Conservation (phyloP, 2,888 invertebrate genomes). For the Cephus rjabovi region DNA sequence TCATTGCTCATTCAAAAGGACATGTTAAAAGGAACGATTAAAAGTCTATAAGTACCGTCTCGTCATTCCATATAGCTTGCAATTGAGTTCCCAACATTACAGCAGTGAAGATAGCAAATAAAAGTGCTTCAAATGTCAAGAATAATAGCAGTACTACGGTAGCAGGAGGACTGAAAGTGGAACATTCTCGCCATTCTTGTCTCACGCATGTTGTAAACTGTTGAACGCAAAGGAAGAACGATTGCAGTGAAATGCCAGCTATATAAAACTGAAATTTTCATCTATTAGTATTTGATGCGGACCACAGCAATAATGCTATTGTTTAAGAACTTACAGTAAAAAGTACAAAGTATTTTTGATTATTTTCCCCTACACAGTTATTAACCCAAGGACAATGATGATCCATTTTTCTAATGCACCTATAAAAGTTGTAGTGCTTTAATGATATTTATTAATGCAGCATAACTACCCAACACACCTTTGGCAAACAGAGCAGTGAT, state of each 20-base stretch:
- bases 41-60: constrained; percentile 76
- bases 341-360: constrained; percentile 99
- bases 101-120: constrained; percentile 97
- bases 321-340: constrained; percentile 83
- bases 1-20: not conserved
- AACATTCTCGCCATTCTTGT: constrained; percentile 95
- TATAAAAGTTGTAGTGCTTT: constrained; percentile 54
- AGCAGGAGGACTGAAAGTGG: constrained; percentile 93
- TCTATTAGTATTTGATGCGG: not conserved
- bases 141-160: constrained; percentile 93
- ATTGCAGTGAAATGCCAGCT: constrained; percentile 95
- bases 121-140: constrained; percentile 91
- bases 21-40: not conserved
- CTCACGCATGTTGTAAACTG: constrained; percentile 95
- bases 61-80: constrained; percentile 98
- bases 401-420: constrained; percentile 87
- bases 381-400: constrained; percentile 98
- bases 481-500: constrained; percentile 96
- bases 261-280: constrained; percentile 88
- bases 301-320: not conserved
- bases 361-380: constrained; percentile 99
- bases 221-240: constrained; percentile 89
- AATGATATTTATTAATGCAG: constrained; percentile 60
- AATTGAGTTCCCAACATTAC: constrained; percentile 98
- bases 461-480: constrained; percentile 70